Base-by-base conservation (phyloP, 2,113 vertebrate genomes). In the Gulo gulo region DNA sequence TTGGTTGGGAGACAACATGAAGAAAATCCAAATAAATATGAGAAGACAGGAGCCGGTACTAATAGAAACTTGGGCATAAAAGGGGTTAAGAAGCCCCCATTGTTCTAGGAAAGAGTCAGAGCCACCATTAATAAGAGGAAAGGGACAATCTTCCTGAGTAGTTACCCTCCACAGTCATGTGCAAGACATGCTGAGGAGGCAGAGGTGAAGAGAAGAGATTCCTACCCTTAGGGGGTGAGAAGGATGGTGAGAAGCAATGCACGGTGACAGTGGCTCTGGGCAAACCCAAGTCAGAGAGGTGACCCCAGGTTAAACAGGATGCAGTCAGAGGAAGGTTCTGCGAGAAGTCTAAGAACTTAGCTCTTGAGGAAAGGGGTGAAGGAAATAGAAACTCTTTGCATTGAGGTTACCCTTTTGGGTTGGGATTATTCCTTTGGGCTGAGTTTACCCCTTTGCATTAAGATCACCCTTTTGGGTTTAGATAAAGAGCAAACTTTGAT, bases 341-440 rank as follows among this genome's bases (percentile, higher is more conserved):
- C 14, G 20, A 45, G 34, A 57, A 39, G 12, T 26, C 69, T 29
- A 42, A 34, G 82, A 42, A n/a, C 7, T 18, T 0, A 0, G 9
- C 14, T 85, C 59, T 34, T 16, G 7, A 88, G 4, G 42, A 80
- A 81, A 50, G 10, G 10, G 2, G 1, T 8, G 15, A 78, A 59
- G 26, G 57, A 13, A 36, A 16, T n/a, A 52, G 7, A 67, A 50
- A 42, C 24, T 26, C 39, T 29, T 45, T 45, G 73, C 8, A 6
- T 29, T 76, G 24, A 45, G 14, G 9, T 76, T 8, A 45, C 2
- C 39, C 24, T 24, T 45, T 76, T 76, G 73, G 11, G 23, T 76
- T 76, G 24, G 26, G 73, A 7, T 29, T 76, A 45, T 3, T 42
- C 12, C 14, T 55, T 14, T 8, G 50, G 26, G 24, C 12, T 21